These are phyloP conservation scores for Gambelia wislizenii DNA, from an alignment of 2,797 vertebrate species.

Conservation along the genomic window DNA sequence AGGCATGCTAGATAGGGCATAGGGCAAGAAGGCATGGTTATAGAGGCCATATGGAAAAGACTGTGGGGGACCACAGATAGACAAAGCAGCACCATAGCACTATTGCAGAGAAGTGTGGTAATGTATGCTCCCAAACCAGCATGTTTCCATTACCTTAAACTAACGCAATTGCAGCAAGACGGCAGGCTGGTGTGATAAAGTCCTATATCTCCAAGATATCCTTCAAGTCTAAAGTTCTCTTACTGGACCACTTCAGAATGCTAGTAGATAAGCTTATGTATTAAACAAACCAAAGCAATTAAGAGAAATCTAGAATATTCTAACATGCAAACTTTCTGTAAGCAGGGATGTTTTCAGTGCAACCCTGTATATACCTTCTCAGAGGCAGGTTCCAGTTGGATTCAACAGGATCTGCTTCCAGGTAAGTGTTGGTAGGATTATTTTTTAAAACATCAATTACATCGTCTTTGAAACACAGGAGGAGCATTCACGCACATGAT, in stretches of 20 bases:
- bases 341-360: not conserved
- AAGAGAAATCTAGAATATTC: not conserved
- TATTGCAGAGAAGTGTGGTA: no score
- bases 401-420: not conserved
- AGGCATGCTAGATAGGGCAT: no score
- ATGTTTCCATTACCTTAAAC: no score
- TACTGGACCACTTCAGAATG: not conserved
- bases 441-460: not conserved
- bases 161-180: no score
- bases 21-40: no score
- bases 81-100: no score
- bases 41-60: no score
- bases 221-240: not conserved
- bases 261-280: no score
- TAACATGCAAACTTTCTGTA: not conserved
- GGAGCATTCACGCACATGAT: not conserved
- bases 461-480: not conserved
- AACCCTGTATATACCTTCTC: not conserved
- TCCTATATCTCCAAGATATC: not conserved
- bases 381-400: not conserved
- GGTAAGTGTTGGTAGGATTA: not conserved
- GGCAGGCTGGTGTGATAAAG: no score
- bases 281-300: not conserved
- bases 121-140: no score
- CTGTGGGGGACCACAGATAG: no score